Evolutionary conservation across 2,113 vertebrate species (phyloP), one percentile per base, ranked within the genome.

Genomic region (Kryptolebias marmoratus): DNA sequence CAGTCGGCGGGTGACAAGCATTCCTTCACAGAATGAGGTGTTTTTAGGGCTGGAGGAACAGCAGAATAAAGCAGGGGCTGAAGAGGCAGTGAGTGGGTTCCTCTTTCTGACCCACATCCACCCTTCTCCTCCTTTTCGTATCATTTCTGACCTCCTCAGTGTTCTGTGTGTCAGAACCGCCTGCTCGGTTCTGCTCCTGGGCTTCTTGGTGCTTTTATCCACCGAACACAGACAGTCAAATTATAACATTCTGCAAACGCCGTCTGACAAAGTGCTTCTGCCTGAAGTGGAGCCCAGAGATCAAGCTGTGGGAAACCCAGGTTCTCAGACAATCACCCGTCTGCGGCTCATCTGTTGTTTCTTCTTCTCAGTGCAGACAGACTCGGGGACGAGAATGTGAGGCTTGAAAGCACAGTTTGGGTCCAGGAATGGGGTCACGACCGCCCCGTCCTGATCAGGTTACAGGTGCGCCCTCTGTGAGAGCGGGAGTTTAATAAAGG

Each of bases 401-500:
- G 22, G n/a, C 36, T 54, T 66, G 50, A 66, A 44, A 42, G 64
- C 64, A 54, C 50, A 54, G 64, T 54, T 39, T 66, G 64, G 48
- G 31, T 39, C 36, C 50, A 42, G 31, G 18, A 27, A 18, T 52
- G 48, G 22, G 50, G n/a, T 66, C 64, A 52, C 18, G 22, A 44
- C 64, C n/a, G 13, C 49, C 22, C 27, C n/a, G 27, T n/a, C 32
- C 32, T 42, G 50, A 36, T 54, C 64, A n/a, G 52, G 32, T 65
- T 42, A 6, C 64, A 66, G 60, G 44, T 11, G 27, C 7, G 48
- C 44, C 44, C 44, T 11, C 28, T 31, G 45, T 31, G 61, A 13
- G 48, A 31, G 22, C 8, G 11, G 52, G 47, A 22, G 22, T 22
- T 22, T 22, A 22, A 22, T 22, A 22, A 22, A 22, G 22, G 22